These are phyloP conservation scores for Vidua macroura DNA, from an alignment of 2,113 vertebrate genomes.

Conservation along the genomic window DNA sequence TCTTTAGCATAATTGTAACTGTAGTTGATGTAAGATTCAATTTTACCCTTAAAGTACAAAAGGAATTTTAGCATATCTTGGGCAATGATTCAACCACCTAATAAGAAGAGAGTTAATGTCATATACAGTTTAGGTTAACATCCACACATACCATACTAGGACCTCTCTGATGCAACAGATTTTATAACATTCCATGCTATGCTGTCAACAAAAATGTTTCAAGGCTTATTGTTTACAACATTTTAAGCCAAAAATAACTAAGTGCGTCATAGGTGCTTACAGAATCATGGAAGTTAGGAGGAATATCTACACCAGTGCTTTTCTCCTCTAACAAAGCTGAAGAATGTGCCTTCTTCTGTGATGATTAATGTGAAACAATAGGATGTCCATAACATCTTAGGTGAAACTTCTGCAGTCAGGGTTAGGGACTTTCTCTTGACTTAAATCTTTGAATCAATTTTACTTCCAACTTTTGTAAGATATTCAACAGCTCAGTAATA, in stretches of 20 bases:
- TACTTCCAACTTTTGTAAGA: background rate
- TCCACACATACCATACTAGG: background rate
- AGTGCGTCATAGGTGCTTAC: background rate
- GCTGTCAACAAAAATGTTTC: background rate
- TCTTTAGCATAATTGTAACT: background rate
- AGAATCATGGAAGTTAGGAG: background rate
- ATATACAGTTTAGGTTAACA: background rate
- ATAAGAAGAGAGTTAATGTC: background rate
- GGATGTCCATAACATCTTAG: background rate
- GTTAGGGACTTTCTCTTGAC: background rate
- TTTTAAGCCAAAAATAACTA: constrained; percentile 21
- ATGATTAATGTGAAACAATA: background rate
- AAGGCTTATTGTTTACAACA: background rate
- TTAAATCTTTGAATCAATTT: background rate
- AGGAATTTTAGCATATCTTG: background rate
- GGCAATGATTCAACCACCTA: background rate
- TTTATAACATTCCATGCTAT: background rate
- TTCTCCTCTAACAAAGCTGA: background rate
- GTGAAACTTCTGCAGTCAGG: background rate
- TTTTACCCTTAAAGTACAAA: background rate
- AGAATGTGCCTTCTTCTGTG: background rate
- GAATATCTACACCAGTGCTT: background rate
- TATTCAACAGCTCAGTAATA: background rate
- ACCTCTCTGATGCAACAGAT: background rate
- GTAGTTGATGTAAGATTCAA: background rate